These are phyloP conservation scores for Myripristis jacobus DNA, from an alignment of 2,797 vertebrate genomes.

Conservation along the genomic window DNA sequence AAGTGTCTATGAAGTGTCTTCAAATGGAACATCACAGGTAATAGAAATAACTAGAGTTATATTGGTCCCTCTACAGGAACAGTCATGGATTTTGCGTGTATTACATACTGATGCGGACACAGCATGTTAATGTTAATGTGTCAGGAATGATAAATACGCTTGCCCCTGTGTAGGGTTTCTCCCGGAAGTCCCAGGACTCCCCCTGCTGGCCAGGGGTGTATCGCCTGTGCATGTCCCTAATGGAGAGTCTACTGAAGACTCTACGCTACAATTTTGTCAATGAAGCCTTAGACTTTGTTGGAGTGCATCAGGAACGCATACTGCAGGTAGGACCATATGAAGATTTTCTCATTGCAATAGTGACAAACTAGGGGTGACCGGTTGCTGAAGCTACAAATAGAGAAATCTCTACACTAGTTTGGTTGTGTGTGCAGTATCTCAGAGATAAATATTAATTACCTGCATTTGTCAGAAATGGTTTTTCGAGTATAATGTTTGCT, in stretches of 20 bases:
- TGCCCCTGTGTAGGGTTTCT: constrained; percentile 77
- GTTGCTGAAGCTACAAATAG: too few relatives aligned
- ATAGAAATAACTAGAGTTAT: neutral
- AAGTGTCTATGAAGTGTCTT: constrained; percentile 92
- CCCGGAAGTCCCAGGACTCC: constrained; percentile 91
- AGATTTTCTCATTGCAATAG: too few relatives aligned
- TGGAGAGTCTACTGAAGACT: constrained; percentile 98
- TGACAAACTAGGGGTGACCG: too few relatives aligned
- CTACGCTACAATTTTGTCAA: constrained; percentile 96
- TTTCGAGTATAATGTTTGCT: too few relatives aligned
- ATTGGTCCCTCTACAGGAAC: neutral
- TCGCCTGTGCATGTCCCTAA: constrained; percentile 93
- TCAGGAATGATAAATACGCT: neutral
- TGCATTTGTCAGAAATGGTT: too few relatives aligned
- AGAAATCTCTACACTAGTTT: too few relatives aligned
- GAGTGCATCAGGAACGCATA: constrained; percentile 97
- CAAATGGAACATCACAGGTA: constrained; percentile 91
- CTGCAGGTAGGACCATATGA: constrained; percentile 86
- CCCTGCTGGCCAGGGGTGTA: constrained; percentile 97
- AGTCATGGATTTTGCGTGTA: neutral
- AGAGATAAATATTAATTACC: neutral
- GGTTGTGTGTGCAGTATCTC: too few relatives aligned
- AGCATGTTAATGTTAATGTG: neutral
- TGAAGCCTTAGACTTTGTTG: constrained; percentile 95
- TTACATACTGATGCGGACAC: neutral